A percentile compares a stretch with the other conserved stretches of the same genome.
These are phyloP conservation scores for Chorisops tibialis DNA, from an alignment of 2,888 invertebrate genomes.

Conservation along the genomic window DNA sequence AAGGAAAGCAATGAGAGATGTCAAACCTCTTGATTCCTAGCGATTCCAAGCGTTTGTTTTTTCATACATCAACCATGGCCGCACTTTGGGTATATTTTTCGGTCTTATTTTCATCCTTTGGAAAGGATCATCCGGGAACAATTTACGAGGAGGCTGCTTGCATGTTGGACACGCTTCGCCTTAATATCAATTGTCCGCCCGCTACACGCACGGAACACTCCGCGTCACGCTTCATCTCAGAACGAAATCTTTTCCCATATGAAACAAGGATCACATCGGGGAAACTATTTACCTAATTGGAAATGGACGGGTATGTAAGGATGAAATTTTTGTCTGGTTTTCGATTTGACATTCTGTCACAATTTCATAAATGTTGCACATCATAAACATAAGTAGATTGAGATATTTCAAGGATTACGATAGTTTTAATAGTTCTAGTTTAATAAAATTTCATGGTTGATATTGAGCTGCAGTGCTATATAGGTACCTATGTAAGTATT, in stretches of 20 bases:
- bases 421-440: neutral
- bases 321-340: neutral
- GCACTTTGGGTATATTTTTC: neutral
- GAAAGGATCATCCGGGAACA: neutral
- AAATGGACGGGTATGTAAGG: neutral
- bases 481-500: no score
- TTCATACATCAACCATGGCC: conserved; percentile 20
- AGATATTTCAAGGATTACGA: neutral
- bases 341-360: neutral
- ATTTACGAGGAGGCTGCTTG: no score
- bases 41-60: conserved; percentile 1
- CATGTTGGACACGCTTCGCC: no score
- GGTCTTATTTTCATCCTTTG: neutral
- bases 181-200: no score
- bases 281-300: conserved; percentile 4
- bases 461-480: no score
- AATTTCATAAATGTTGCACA: neutral
- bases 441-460: no score
- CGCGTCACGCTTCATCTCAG: no score
- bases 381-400: neutral
- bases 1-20: neutral
- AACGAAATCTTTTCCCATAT: no score
- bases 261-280: neutral
- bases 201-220: no score
- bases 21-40: conserved; percentile 14